Evolutionary conservation across 2,797 vertebrate genomes (phyloP).

Genomic region (Propithecus perrieri): DNA sequence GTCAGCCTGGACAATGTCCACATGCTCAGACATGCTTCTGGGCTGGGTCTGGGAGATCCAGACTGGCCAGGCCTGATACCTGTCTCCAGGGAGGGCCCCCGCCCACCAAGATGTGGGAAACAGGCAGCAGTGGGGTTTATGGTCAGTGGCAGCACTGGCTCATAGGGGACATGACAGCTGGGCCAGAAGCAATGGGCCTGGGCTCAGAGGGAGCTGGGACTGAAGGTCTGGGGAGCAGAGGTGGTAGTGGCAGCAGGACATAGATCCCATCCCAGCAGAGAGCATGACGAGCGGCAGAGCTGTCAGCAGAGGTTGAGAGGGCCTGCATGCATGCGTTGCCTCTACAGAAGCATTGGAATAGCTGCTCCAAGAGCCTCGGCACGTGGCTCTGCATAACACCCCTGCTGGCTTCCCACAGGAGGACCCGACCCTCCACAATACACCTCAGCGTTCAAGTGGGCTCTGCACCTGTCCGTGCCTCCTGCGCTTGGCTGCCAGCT

Average conservation of each 20-base stretch:
- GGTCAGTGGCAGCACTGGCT: not conserved
- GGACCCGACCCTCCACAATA: not conserved
- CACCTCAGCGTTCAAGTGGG: fast-evolving
- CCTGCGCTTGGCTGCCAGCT: not conserved
- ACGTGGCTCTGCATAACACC: fast-evolving
- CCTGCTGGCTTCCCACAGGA: not conserved
- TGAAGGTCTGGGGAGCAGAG: not conserved
- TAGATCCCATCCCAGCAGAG: not conserved
- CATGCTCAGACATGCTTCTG: not conserved
- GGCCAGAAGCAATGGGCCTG: too few species aligned
- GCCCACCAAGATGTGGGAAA: too few species aligned
- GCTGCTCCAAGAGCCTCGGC: fast-evolving
- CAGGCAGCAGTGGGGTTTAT: not conserved
- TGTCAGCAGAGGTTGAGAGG: not conserved
- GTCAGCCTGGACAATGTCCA: too few species aligned
- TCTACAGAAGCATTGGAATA: too few species aligned
- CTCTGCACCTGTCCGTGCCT: not conserved
- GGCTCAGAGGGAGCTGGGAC: not conserved
- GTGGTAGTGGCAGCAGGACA: not conserved
- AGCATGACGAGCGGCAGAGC: not conserved
- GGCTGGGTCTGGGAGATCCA: too few species aligned
- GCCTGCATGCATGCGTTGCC: too few species aligned
- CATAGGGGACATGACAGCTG: not conserved
- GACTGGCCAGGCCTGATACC: not conserved
- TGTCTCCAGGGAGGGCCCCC: too few species aligned